phyloP scores from a whole-genome alignment of 2,888 invertebrate genomes.

The Crossocerus cetratus region DNA sequence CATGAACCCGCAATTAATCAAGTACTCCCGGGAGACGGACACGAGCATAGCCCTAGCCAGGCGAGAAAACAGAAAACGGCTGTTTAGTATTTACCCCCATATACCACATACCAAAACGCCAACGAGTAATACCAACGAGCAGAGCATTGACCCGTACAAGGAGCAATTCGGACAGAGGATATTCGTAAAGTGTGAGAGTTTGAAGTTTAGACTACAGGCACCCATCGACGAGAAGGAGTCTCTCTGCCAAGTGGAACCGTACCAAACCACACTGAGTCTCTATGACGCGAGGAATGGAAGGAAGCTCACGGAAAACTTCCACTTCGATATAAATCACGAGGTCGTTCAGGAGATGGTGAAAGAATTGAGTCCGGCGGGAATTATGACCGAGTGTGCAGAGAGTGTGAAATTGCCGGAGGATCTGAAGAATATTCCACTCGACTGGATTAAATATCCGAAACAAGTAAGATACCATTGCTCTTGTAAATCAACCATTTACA shows the following conservation, averaged over 20 bases:
- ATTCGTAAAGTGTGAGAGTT: slow-evolving; percentile 88
- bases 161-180: slow-evolving; percentile 93
- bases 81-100: slow-evolving; percentile 86
- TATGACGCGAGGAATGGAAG: slow-evolving; percentile 92
- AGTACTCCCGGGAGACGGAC: slow-evolving; percentile 94
- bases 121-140: slow-evolving; percentile 75
- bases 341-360: slow-evolving; percentile 81
- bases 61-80: slow-evolving; percentile 87
- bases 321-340: slow-evolving; percentile 90
- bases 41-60: slow-evolving; percentile 89
- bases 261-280: slow-evolving; percentile 91
- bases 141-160: slow-evolving; percentile 86
- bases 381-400: slow-evolving; percentile 79
- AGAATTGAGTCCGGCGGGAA: slow-evolving; percentile 78
- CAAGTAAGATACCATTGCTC: slow-evolving; percentile 77
- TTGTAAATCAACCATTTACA: background rate
- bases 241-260: slow-evolving; percentile 93
- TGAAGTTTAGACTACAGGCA: slow-evolving; percentile 91
- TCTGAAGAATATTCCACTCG: slow-evolving; percentile 84
- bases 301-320: slow-evolving; percentile 95
- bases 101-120: slow-evolving; percentile 76
- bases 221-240: slow-evolving; percentile 87
- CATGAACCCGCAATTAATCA: slow-evolving; percentile 93
- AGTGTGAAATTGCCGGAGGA: slow-evolving; percentile 81
- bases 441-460: slow-evolving; percentile 85